Evolutionary conservation across 2,113 vertebrate species (phyloP).

Genomic region (Hyaena hyaena): DNA sequence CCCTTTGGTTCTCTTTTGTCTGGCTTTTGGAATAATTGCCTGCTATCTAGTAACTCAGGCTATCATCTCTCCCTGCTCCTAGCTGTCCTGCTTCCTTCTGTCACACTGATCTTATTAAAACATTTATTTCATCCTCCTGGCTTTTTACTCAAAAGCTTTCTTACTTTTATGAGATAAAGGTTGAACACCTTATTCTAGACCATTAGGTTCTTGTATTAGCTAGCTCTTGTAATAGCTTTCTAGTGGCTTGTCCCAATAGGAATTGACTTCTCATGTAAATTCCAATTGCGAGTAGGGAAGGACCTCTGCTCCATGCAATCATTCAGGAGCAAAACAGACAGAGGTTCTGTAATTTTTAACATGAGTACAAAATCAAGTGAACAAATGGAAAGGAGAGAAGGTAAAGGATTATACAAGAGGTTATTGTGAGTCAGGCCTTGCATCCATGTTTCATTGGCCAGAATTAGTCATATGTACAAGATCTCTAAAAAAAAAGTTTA

Average conservation of each 20-base stretch:
- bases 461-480: not conserved
- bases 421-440: not conserved
- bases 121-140: constrained; percentile 34
- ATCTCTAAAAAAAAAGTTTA: not conserved
- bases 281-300: not conserved
- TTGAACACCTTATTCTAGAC: not conserved
- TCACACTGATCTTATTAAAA: not conserved
- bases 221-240: not conserved
- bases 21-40: not conserved
- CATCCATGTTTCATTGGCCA: not conserved
- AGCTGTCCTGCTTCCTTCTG: not conserved
- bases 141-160: constrained; percentile 40
- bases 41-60: not conserved
- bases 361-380: not conserved
- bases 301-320: not conserved
- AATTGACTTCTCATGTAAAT: constrained; percentile 10
- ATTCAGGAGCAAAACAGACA: not conserved
- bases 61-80: not conserved
- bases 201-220: not conserved
- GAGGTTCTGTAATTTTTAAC: not conserved
- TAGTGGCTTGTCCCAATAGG: not conserved
- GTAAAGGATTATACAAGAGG: not conserved
- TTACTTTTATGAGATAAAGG: constrained; percentile 14
- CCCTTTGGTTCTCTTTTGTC: not conserved
- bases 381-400: not conserved